Evolutionary conservation across 2,797 vertebrate species (phyloP), one percentile per base, ranked within the genome.

Genomic region (Rhinella marina): DNA sequence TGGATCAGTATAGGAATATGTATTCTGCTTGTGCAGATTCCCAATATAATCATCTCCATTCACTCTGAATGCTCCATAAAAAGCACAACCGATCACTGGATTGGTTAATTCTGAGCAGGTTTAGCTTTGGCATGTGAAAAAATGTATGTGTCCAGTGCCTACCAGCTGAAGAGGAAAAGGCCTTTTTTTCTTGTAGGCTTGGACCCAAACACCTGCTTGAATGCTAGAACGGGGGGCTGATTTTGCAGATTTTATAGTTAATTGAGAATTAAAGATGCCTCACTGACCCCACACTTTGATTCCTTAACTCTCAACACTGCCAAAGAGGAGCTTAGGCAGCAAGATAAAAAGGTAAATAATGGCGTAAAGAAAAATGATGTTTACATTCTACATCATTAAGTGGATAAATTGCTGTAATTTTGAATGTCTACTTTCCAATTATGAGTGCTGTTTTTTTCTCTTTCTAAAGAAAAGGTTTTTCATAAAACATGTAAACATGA

Each of bases 381-480:
- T 78, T 78, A 14, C 50, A 25, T 78, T 27, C 72, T 75, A 75
- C 41, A 73, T 41, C 70, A 73, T 73, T 62, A 62, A 82, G 23
- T 48, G 41, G 23, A 78, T 56, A 78, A 54, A 78, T 78, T 56
- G 23, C 75, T 25, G 12, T 78, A 54, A 79, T 79, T 17, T 56
- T 79, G 54, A 77, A 54, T 27, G 52, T 56, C 25, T 32, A 21
- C 25, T 8, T 21, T 32, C 25, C 16, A 2, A 19, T 56, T 32
- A 54, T 13, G 0, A 57, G 4, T 56, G 52, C 54, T 13, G 4
- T 27, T 32, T 14, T 23, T 73, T 23, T n/a, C 56, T 78, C 17
- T 32, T 29, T 57, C n/a, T 79, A 79, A 79, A 27, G 21, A 19
- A 79, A 77, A n/a, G 25, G 12, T 14, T 54, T 17, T 77, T 25